phyloP scores from a whole-genome alignment of 92 coral and sea anemone species.

The Pocillopora meandrina region DNA sequence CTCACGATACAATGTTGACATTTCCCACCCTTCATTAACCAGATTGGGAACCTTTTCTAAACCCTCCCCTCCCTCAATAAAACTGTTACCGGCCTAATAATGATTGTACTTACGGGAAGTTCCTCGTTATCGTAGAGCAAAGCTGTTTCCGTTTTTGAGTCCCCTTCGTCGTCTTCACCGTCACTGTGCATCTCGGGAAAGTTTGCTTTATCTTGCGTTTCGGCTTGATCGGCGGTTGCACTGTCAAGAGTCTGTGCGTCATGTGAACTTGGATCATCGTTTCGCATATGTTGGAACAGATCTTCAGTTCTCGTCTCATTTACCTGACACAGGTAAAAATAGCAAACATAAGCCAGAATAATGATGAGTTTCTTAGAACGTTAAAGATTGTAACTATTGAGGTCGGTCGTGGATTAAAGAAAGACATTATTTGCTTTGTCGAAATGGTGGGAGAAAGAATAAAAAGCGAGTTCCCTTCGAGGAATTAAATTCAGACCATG shows the following conservation, averaged over 20 bases:
- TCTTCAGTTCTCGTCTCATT: slow-evolving; percentile 66
- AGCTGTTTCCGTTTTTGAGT: slow-evolving; percentile 62
- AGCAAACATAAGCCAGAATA: not conserved
- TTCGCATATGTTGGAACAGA: slow-evolving; percentile 82
- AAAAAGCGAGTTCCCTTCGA: too few species aligned
- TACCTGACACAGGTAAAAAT: not conserved
- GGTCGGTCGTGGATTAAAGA: too few species aligned
- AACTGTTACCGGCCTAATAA: not conserved
- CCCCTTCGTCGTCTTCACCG: slow-evolving; percentile 63
- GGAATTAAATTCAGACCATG: too few species aligned
- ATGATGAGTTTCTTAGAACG: not conserved
- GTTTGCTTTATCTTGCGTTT: slow-evolving; percentile 75
- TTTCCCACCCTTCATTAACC: too few species aligned
- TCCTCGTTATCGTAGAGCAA: slow-evolving; percentile 65
- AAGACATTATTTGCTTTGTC: too few species aligned
- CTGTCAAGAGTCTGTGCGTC: slow-evolving; percentile 97
- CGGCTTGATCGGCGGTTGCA: slow-evolving; percentile 95
- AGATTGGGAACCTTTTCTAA: too few species aligned
- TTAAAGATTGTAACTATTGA: too few species aligned
- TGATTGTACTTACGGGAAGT: slow-evolving; percentile 46
- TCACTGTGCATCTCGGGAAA: slow-evolving; percentile 75
- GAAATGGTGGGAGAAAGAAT: too few species aligned
- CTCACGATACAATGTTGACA: too few species aligned
- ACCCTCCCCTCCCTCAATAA: too few species aligned
- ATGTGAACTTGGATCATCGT: slow-evolving; percentile 61